A percentile compares a stretch with the other conserved stretches of the same genome.
phyloP scores from a whole-genome alignment of 2,113 vertebrate species.

The Coturnix japonica region DNA sequence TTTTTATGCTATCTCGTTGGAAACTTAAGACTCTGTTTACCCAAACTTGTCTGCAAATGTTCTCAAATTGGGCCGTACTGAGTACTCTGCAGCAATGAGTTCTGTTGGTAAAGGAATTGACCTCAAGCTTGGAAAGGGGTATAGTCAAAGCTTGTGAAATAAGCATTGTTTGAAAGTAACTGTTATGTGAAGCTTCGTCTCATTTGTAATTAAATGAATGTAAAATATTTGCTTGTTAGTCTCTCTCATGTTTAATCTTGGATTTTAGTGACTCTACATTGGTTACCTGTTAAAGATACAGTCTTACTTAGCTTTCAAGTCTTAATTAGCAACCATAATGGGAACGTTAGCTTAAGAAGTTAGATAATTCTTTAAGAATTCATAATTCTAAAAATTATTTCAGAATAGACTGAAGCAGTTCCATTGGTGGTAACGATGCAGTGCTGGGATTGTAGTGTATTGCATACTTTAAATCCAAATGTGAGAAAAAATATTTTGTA shows the following conservation, averaged over 20 bases:
- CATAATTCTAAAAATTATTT: neutral
- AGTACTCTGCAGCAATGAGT: neutral
- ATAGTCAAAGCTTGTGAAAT: neutral
- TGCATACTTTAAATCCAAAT: neutral
- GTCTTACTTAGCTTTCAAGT: neutral
- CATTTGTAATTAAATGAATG: neutral
- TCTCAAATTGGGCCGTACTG: neutral
- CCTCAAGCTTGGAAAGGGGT: neutral
- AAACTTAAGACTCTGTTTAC: neutral
- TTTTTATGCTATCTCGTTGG: neutral
- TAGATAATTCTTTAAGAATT: neutral
- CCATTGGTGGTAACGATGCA: neutral
- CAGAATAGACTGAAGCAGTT: neutral
- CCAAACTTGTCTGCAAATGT: neutral
- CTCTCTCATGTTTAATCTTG: neutral
- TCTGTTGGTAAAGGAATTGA: neutral
- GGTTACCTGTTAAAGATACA: neutral
- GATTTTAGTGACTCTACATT: neutral
- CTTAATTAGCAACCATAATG: neutral
- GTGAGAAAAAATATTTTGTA: neutral
- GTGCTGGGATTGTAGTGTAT: neutral
- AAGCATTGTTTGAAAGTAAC: neutral
- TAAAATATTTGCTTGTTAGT: neutral
- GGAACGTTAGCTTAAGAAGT: neutral
- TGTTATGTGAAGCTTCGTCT: neutral